Percentiles rank a stretch among this genome's conserved stretches.
These are phyloP conservation scores for Platichthys flesus DNA, from an alignment of 2,113 vertebrate genomes.

Conservation along the genomic window DNA sequence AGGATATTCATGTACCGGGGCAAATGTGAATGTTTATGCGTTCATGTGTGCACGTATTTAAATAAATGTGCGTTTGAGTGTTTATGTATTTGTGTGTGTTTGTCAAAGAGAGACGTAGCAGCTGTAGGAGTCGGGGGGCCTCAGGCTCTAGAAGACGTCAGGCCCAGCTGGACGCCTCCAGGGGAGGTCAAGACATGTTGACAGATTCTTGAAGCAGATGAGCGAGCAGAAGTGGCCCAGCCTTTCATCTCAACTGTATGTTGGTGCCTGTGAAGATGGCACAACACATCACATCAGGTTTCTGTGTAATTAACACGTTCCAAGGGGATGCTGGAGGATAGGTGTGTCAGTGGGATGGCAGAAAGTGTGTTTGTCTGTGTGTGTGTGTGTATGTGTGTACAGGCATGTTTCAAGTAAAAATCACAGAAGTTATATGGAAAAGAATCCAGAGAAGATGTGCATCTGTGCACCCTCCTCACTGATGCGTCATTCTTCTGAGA, in stretches of 20 bases:
- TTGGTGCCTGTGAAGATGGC: constrained; percentile 56
- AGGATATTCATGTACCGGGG: constrained; percentile 9
- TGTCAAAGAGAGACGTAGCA: constrained; percentile 54
- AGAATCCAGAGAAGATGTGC: constrained; percentile 21
- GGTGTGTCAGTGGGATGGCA: constrained; percentile 26
- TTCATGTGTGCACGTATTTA: not conserved
- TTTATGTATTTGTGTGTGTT: constrained; percentile 42
- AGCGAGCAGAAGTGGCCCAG: constrained; percentile 55
- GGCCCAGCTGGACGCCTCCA: constrained; percentile 71
- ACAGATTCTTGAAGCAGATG: constrained; percentile 62
- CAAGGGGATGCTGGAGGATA: constrained; percentile 48
- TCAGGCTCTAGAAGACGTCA: constrained; percentile 58
- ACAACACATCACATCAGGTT: constrained; percentile 47
- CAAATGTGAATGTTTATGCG: constrained; percentile 25
- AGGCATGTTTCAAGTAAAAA: constrained; percentile 1
- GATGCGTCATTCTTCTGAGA: not conserved
- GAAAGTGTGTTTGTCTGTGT: not conserved
- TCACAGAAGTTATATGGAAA: not conserved
- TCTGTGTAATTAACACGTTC: constrained; percentile 66
- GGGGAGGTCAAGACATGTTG: constrained; percentile 71
- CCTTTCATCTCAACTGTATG: constrained; percentile 44
- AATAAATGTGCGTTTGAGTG: not conserved
- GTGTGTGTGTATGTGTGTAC: not conserved
- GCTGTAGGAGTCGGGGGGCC: constrained; percentile 52
- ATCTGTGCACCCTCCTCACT: constrained; percentile 5